A percentile compares a stretch with the other conserved stretches of the same genome.
Evolutionary conservation across 2,113 vertebrate species (phyloP).

Genomic region (Pongo abelii): DNA sequence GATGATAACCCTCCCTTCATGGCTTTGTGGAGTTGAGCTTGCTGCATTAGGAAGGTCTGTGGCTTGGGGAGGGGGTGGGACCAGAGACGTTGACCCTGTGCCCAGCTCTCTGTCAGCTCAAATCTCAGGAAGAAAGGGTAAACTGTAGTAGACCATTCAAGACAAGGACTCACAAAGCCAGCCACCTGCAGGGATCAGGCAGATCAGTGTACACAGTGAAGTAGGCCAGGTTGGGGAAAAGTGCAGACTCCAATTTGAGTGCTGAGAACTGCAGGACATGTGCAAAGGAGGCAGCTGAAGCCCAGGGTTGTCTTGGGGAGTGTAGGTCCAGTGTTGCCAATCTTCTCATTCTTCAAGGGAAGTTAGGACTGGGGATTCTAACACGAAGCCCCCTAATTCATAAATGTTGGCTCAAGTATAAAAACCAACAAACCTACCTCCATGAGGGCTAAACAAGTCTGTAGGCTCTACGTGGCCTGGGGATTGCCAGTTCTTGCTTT

Average conservation of each 20-base stretch:
- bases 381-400: neutral
- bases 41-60: neutral
- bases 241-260: neutral
- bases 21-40: conserved; percentile 4
- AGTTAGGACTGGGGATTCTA: neutral
- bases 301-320: neutral
- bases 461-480: neutral
- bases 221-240: neutral
- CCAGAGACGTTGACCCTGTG: neutral
- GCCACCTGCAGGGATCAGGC: neutral
- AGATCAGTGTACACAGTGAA: neutral
- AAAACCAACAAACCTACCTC: neutral
- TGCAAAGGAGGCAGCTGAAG: neutral
- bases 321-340: neutral
- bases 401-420: conserved; percentile 14
- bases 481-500: neutral
- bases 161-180: neutral
- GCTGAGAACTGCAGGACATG: neutral
- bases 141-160: neutral
- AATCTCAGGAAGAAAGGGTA: neutral
- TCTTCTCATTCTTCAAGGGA: neutral
- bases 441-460: neutral
- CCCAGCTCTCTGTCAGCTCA: neutral
- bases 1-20: conserved; percentile 63
- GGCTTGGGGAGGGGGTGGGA: neutral